Conservation (phyloP, 2,797 vertebrate species). For the Pipistrellus kuhlii region DNA sequence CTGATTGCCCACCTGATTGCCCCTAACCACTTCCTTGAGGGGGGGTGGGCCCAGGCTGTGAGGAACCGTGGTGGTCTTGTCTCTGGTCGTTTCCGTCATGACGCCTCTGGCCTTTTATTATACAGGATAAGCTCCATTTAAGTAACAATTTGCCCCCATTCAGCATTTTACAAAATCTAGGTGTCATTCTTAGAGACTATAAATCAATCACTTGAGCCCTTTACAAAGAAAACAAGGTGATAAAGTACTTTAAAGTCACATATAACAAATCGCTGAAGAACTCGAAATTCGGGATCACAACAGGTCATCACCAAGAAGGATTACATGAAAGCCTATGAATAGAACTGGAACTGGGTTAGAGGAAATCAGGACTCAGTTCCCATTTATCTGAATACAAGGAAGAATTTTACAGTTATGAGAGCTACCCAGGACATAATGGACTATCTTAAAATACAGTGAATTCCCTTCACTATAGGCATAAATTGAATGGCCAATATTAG, state of each 20-base stretch:
- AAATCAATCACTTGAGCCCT: background rate
- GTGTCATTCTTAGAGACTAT: background rate
- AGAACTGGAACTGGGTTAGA: constrained; percentile 4
- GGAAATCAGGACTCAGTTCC: background rate
- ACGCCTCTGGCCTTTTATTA: no score
- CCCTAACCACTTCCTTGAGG: no score
- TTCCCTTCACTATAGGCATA: background rate
- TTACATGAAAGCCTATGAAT: background rate
- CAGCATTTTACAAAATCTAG: constrained; percentile 35
- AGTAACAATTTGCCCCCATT: background rate
- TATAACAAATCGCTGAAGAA: constrained; percentile 24
- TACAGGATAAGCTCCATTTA: background rate
- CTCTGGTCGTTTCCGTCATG: no score
- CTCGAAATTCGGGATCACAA: background rate
- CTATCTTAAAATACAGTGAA: background rate
- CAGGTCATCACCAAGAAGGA: background rate
- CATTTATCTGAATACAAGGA: background rate
- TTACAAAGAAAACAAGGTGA: background rate
- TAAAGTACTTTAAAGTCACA: constrained; percentile 34
- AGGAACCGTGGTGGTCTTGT: no score
- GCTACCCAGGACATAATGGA: background rate
- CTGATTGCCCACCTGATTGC: no score
- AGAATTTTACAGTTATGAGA: background rate
- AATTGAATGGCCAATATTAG: background rate
- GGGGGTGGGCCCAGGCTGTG: no score